Evolutionary conservation across 2,888 invertebrate species (phyloP).

Genomic region (Apodemia zela): DNA sequence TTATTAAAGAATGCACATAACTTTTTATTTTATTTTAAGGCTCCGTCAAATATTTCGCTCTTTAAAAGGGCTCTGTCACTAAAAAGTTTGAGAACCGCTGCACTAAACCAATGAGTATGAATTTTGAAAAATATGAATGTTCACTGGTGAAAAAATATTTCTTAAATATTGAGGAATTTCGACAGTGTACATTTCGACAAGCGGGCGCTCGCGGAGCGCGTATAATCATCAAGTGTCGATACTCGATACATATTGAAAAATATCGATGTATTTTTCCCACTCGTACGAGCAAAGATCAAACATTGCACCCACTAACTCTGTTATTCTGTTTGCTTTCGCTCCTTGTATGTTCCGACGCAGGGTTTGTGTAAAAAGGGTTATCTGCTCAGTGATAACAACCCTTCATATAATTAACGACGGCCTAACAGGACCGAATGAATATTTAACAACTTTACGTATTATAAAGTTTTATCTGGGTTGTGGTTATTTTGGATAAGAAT

Average conservation of each 20-base stretch:
- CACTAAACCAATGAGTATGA: too few relatives aligned
- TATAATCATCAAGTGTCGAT: constrained; percentile 8
- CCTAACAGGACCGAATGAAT: background rate
- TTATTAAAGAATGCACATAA: too few relatives aligned
- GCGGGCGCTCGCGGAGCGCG: background rate
- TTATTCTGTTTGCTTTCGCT: constrained; percentile 6
- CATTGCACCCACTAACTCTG: constrained; percentile 9
- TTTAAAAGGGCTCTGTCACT: too few relatives aligned
- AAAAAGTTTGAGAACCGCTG: too few relatives aligned
- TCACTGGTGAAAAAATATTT: background rate
- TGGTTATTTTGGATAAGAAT: constrained; percentile 1
- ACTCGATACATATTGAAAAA: background rate
- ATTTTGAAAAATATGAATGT: too few relatives aligned
- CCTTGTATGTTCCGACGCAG: background rate
- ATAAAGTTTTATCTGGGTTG: constrained; percentile 2
- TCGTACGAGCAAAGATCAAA: constrained; percentile 8
- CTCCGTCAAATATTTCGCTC: too few relatives aligned
- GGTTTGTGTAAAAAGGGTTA: constrained; percentile 15
- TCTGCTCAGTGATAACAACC: constrained; percentile 7
- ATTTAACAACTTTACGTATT: constrained; percentile 4
- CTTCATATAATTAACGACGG: constrained; percentile 11
- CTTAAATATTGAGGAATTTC: background rate
- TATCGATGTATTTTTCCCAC: background rate
- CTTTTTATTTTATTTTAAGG: too few relatives aligned
- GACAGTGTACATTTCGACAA: background rate